A percentile compares a stretch with the other conserved stretches of the same genome.
Evolutionary conservation across 2,888 invertebrate species (phyloP).

Genomic region (Himalopsyche tibetana): DNA sequence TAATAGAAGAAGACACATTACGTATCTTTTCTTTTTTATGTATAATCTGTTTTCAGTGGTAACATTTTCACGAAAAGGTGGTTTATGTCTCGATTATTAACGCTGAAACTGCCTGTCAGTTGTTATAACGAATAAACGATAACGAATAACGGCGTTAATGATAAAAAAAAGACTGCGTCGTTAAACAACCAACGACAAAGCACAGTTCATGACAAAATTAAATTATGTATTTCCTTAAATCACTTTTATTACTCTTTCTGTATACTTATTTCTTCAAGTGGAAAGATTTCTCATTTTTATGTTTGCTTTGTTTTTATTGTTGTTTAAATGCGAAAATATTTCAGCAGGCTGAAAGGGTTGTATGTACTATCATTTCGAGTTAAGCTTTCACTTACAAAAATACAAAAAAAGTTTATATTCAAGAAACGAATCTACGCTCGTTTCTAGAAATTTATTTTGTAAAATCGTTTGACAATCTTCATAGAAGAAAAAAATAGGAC

Average conservation of each 20-base stretch:
- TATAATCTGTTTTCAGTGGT: background rate
- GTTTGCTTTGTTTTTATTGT: conserved; percentile 16
- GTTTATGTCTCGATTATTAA: conserved; percentile 38
- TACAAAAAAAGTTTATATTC: too few relatives aligned
- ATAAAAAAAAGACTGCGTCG: conserved; percentile 28
- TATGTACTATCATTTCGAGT: background rate
- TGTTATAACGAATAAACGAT: conserved; percentile 36
- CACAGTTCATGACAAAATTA: conserved; percentile 36
- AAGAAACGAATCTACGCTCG: too few relatives aligned
- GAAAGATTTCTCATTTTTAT: conserved; percentile 41
- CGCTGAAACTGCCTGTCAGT: conserved; percentile 32
- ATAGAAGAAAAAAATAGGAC: too few relatives aligned
- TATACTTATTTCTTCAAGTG: conserved; percentile 28
- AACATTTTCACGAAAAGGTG: conserved; percentile 21
- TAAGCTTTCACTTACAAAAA: too few relatives aligned
- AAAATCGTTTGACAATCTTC: too few relatives aligned
- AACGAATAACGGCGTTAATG: conserved; percentile 38
- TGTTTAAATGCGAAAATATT: conserved; percentile 12
- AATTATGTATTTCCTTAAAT: conserved; percentile 36
- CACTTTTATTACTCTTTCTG: conserved; percentile 31
- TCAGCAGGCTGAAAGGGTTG: background rate
- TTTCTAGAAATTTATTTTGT: too few relatives aligned
- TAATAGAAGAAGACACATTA: background rate
- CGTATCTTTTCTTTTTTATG: background rate
- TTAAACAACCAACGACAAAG: conserved; percentile 32